Base-by-base conservation (phyloP, 1,140 invertebrate species). In the Centruroides sculpturatus region DNA sequence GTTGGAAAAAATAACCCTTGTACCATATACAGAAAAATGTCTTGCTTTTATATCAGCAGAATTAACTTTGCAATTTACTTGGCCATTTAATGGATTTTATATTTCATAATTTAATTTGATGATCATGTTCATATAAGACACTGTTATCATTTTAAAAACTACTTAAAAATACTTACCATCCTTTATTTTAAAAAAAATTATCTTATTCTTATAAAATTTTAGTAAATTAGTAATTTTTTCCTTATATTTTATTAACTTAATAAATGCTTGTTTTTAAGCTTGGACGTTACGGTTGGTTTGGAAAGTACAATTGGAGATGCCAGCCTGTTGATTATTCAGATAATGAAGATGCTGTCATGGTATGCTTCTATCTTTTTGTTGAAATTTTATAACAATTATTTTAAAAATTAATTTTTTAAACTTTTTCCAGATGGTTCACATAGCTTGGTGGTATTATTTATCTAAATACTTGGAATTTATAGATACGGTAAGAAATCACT, bases 401-500 rank as follows among this genome's bases (percentile, higher is more conserved):
- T 51, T 51, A 11, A 8, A 51, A 13, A 51, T 41, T 53, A 6
- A 53, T 41, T 41, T 41, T 41, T 41, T 41, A 41, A 41, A 23
- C 23, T 23, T 51, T 56, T 66, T 62, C 47, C 69, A 77, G 75
- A 78, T 79, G 85, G 87, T 65, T 72, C 76, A 74, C 64, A 73
- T 75, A 47, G 66, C 77, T 11, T 80, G 75, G 73, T 79, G 76
- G 76, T 80, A 77, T 67, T 80, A 77, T 66, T 70, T 80, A 63
- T 77, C 75, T 8, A 80, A 80, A 67, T 71, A 73, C 56, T 60
- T 80, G 34, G 78, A 80, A 64, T 75, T 79, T 68, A 62, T 76
- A 54, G 77, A 80, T 66, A 79, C 78, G 47, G 67, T 71, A 59
- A 60, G 59, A 58, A 80, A 80, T 67, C 23, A 23, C 23, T 23